phyloP scores from a whole-genome alignment of 2,888 invertebrate genomes.

The Dendrolimus houi region DNA sequence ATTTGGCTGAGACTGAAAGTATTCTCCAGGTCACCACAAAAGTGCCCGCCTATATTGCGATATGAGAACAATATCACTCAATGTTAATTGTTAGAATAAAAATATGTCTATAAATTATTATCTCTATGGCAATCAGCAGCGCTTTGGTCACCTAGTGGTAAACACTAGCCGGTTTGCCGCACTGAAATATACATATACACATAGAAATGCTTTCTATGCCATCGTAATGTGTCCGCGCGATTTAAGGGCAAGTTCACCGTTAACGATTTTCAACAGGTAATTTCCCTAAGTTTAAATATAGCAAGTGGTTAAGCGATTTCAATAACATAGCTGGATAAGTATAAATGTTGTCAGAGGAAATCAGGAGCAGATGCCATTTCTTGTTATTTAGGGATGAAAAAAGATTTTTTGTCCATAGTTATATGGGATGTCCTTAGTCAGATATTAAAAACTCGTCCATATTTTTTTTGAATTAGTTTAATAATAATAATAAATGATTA shows the following conservation, averaged over 20 bases:
- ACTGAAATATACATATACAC: conserved; percentile 27
- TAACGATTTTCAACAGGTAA: conserved; percentile 29
- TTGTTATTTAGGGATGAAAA: too few relatives aligned
- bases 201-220: conserved; percentile 38
- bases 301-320: too few relatives aligned
- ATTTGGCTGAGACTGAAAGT: too few relatives aligned
- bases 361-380: too few relatives aligned
- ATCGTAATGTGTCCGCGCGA: conserved; percentile 28
- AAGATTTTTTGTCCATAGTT: too few relatives aligned
- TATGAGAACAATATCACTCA: neutral
- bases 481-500: too few relatives aligned
- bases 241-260: conserved; percentile 28
- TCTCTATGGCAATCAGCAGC: conserved; percentile 36
- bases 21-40: too few relatives aligned
- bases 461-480: too few relatives aligned
- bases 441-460: too few relatives aligned
- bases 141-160: conserved; percentile 44
- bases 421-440: too few relatives aligned
- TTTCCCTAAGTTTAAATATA: conserved; percentile 7
- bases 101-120: conserved; percentile 10
- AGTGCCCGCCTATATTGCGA: neutral
- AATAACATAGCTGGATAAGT: too few relatives aligned
- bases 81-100: neutral
- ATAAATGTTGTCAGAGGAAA: too few relatives aligned
- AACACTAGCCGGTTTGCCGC: conserved; percentile 44